These are phyloP conservation scores for Saguinus imperator DNA, from an alignment of 2,113 vertebrate species.

Conservation along the genomic window DNA sequence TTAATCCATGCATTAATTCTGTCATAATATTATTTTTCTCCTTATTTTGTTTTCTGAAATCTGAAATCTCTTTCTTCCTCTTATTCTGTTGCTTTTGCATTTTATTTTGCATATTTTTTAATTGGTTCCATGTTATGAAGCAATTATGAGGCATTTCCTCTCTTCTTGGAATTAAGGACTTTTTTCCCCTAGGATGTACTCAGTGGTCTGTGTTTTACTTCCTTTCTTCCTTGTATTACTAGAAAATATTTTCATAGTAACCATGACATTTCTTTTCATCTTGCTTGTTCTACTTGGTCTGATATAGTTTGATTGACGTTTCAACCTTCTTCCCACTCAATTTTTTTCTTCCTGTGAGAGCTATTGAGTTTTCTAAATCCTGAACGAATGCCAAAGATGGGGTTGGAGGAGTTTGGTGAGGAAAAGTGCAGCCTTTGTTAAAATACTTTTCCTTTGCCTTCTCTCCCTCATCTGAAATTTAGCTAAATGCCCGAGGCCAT, in stretches of 20 bases:
- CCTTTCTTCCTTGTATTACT: neutral
- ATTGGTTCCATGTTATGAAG: neutral
- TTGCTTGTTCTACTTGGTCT: neutral
- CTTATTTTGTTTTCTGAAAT: neutral
- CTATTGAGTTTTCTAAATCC: neutral
- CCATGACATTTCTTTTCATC: neutral
- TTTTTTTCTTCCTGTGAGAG: conserved; percentile 1
- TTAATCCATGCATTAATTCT: neutral
- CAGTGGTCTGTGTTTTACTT: neutral
- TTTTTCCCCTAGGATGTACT: neutral
- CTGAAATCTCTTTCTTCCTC: neutral
- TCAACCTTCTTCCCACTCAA: neutral
- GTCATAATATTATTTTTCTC: neutral
- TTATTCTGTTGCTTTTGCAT: neutral
- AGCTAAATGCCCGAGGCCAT: neutral
- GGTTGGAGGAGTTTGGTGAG: neutral
- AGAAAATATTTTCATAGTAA: conserved; percentile 38
- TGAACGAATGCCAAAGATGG: conserved; percentile 23
- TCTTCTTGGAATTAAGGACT: neutral
- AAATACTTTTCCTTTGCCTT: neutral
- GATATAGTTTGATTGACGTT: neutral
- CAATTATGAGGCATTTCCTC: neutral
- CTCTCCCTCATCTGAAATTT: neutral
- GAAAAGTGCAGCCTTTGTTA: neutral
- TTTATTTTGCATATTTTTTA: neutral